These are phyloP conservation scores for Eupithecia dodoneata DNA, from an alignment of 2,888 invertebrate genomes.

Conservation along the genomic window DNA sequence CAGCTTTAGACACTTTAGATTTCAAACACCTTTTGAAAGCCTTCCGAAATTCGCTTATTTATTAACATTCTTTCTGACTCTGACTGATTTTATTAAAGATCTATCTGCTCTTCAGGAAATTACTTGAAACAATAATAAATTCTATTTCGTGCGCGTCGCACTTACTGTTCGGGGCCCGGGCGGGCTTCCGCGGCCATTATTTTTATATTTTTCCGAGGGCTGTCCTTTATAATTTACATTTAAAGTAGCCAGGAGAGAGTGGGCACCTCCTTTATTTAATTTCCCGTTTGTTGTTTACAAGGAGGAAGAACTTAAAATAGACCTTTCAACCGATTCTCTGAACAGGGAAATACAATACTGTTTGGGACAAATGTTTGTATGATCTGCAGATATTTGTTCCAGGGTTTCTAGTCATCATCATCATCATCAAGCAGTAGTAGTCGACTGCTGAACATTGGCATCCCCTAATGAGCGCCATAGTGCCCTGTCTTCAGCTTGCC, in stretches of 20 bases:
- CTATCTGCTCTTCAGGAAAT: background rate
- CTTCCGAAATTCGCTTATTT: background rate
- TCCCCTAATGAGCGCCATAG: no score
- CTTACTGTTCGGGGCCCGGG: background rate
- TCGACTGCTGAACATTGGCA: no score
- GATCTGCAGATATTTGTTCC: no score
- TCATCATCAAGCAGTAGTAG: no score
- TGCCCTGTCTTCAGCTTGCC: no score
- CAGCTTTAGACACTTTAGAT: background rate
- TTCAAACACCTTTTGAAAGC: background rate
- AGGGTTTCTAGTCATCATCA: no score
- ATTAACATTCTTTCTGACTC: background rate
- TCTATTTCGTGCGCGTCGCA: background rate
- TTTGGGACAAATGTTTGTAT: no score
- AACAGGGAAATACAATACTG: background rate
- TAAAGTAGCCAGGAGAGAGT: slow-evolving; percentile 9
- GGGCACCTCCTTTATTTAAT: background rate
- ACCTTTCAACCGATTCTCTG: background rate
- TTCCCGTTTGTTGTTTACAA: slow-evolving; percentile 1
- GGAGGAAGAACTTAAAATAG: background rate
- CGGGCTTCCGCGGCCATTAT: background rate
- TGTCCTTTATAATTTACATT: background rate
- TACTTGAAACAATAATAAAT: background rate
- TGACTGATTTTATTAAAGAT: background rate
- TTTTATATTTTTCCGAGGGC: slow-evolving; percentile 2